Evolutionary conservation across 2,797 vertebrate genomes (phyloP).

Genomic region (Helicolenus hilgendorfi): DNA sequence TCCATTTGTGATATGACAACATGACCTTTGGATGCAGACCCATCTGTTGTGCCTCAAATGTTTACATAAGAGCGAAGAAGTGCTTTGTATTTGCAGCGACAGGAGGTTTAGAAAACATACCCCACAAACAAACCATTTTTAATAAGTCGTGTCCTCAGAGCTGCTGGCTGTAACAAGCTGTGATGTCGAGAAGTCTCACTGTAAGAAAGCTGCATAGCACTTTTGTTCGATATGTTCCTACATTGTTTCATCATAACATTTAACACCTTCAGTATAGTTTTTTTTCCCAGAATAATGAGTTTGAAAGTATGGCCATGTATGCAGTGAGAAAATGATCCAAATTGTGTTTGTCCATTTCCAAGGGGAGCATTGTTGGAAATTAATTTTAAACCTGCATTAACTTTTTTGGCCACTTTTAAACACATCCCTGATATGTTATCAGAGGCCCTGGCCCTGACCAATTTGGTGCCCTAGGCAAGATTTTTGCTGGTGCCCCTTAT

Average conservation of each 20-base stretch:
- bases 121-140: slow-evolving; percentile 34
- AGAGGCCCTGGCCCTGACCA: too few species aligned
- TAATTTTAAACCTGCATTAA: not conserved
- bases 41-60: slow-evolving; percentile 74
- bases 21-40: slow-evolving; percentile 81
- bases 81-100: slow-evolving; percentile 21
- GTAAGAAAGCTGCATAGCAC: not conserved
- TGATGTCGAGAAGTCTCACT: not conserved
- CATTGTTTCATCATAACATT: not conserved
- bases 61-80: slow-evolving; percentile 53
- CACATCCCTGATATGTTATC: not conserved
- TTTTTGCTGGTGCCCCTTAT: too few species aligned
- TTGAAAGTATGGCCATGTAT: slow-evolving; percentile 17
- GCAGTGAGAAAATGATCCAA: slow-evolving; percentile 1
- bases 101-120: slow-evolving; percentile 33
- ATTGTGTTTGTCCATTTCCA: slow-evolving; percentile 10
- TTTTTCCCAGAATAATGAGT: not conserved
- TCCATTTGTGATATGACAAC: slow-evolving; percentile 81
- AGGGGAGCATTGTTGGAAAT: slow-evolving; percentile 1
- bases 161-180: not conserved
- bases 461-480: too few species aligned
- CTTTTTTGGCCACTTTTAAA: not conserved
- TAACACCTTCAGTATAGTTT: not conserved
- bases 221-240: not conserved
- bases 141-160: not conserved